Conservation (phyloP, 2,113 vertebrate species). For the Lanius collurio region DNA sequence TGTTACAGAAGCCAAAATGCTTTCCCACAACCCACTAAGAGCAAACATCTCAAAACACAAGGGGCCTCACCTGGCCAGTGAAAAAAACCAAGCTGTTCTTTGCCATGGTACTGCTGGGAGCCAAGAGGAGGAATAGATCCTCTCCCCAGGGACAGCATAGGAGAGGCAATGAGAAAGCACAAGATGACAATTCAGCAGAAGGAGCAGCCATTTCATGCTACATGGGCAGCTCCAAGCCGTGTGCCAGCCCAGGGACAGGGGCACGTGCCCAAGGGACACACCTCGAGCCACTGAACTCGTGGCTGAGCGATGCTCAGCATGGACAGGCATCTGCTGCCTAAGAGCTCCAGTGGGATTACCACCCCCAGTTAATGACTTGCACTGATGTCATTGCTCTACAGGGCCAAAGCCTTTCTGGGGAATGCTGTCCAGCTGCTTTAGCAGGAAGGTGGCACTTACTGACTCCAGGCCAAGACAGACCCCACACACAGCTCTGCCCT, state of each 20-base stretch:
- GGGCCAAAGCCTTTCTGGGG: background rate
- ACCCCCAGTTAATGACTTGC: background rate
- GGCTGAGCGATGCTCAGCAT: accelerated
- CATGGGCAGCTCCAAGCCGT: background rate
- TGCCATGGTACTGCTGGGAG: background rate
- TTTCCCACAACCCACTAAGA: background rate
- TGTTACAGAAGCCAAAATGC: background rate
- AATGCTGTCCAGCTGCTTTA: background rate
- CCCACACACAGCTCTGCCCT: background rate
- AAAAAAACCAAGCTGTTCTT: background rate
- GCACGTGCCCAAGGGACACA: background rate
- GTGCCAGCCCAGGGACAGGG: background rate
- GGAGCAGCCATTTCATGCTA: background rate
- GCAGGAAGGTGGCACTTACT: background rate
- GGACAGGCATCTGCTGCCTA: background rate
- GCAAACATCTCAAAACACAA: background rate
- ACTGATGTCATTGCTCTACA: background rate
- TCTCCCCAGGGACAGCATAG: background rate
- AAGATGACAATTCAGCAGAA: background rate
- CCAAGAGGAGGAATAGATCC: background rate
- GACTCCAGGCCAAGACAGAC: background rate
- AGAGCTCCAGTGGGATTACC: background rate
- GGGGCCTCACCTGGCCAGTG: background rate
- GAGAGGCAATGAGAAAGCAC: background rate
- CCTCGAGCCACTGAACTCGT: background rate